Base-by-base conservation (phyloP, 2,888 invertebrate genomes). In the Dexiosoma caninum region DNA sequence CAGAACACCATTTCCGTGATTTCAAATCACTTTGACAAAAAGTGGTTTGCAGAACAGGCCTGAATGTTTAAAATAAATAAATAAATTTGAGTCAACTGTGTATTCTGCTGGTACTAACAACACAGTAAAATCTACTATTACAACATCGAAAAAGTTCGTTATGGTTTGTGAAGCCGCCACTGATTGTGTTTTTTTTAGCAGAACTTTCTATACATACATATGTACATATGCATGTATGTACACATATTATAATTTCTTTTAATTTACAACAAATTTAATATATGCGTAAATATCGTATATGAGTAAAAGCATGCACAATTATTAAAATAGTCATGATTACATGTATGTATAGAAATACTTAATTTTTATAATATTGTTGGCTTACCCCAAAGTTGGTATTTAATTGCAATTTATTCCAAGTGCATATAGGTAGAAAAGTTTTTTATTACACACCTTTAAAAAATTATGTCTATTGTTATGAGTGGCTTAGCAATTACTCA, bases 381-480 rank as follows among this genome's bases (percentile, higher is more conserved):
- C 66, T 81, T 69, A 81, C 81, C 77, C 14, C 51, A 42, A 72
- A 57, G 57, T 81, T 81, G 81, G 77, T 77, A 74, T 74, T 27
- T 69, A 59, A 77, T 51, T 81, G 57, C 77, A 64, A 53, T 72
- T 59, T 51, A 64, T 57, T 62, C 72, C 49, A 64, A 71, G 37
- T 53, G 70, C 60, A 69, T 64, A 37, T 72, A n/a, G n/a, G n/a
- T n/a, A 69, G 77, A 77, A 81, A 81, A 64, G 77, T 81, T 70
- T 42, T 51, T 44, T 16, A n/a, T 51, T 64, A 21, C 9, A 5
- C 64, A 4, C 14, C 9, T 51, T 35, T 30, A 19, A n/a, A 35
- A 55, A 35, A 49, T 75, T 64, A 23, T 57, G 40, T 42, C 9
- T 49, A 21, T 62, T 40, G 21, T 42, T 46, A 12, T 16, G 27